Evolutionary conservation across 2,888 invertebrate species (phyloP), one percentile per base, ranked within the genome.

Genomic region (Bombylius major): DNA sequence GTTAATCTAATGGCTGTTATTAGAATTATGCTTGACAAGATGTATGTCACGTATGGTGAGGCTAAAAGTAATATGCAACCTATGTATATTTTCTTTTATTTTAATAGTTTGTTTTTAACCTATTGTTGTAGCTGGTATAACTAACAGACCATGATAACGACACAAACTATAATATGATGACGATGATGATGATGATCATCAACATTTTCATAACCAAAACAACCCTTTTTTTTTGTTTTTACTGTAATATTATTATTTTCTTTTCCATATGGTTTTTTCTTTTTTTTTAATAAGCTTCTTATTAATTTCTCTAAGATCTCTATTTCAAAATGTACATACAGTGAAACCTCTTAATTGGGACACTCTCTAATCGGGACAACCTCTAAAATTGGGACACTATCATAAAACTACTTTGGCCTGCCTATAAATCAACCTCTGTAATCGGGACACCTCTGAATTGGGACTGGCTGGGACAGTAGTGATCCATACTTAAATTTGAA

Each of bases 11-110:
- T 55, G 51, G 50, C 55, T 55, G 55, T 50, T 51, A 55, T 55
- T 55, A 55, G 51, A 51, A 55, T 55, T 55, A 55, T 51, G 55
- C 50, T 55, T 47, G 55, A 55, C 55, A 55, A 55, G 55, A 55
- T 55, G 47, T 55, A 55, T 51, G 55, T 55, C 55, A 55, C 55
- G 55, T 55, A 55, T 55, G 50, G 47, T 51, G 55, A 47, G 47
- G 23, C 55, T 51, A 47, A 42, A 11, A 5, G 3, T 42, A 36
- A 36, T 36, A 36, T 36, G 34, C 34, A 8, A 36, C 34, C 4
- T 36, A 8, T 36, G 34, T 36, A 36, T 8, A 36, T 36, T 36
- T 7, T 8, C 5, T 8, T 7, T 36, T 7, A 8, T 36, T 36
- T 36, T 23, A 23, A 23, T 23, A 5, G 34, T 36, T 36, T 7